Conservation (phyloP, 2,113 vertebrate genomes). For the Cynopterus brachyotis region DNA sequence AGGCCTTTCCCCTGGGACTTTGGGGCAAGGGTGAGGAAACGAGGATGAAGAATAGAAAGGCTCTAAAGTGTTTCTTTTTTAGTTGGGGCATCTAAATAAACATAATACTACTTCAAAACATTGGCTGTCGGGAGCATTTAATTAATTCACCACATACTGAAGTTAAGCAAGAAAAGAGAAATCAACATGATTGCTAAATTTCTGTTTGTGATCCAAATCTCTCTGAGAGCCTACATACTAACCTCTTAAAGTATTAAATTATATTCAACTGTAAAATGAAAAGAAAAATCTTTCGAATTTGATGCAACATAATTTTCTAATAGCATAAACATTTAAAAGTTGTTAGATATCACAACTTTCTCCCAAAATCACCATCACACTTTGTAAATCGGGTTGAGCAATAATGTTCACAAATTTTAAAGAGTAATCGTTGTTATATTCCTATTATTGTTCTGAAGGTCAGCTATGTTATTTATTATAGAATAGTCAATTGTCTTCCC, state of each 20-base stretch:
- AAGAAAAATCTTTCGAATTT: neutral
- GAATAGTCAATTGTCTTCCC: neutral
- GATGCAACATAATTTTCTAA: neutral
- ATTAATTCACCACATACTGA: neutral
- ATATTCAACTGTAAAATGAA: neutral
- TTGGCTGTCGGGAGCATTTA: neutral
- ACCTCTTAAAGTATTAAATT: neutral
- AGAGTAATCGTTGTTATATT: neutral
- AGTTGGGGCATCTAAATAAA: neutral
- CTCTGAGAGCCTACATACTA: neutral
- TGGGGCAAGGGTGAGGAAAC: neutral
- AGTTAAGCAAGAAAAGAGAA: neutral
- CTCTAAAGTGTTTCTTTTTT: neutral
- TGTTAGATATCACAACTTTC: neutral
- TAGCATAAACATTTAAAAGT: neutral
- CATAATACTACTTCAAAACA: neutral
- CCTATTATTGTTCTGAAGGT: neutral
- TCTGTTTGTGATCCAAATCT: neutral
- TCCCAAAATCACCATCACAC: neutral
- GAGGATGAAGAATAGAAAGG: neutral
- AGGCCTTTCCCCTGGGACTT: neutral
- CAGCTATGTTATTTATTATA: neutral
- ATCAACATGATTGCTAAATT: neutral
- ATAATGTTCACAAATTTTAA: neutral
- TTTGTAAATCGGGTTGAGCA: slow-evolving; percentile 3